Evolutionary conservation across 2,888 invertebrate species (phyloP), one percentile per base, ranked within the genome.

Genomic region (Cryptus viduatorius): DNA sequence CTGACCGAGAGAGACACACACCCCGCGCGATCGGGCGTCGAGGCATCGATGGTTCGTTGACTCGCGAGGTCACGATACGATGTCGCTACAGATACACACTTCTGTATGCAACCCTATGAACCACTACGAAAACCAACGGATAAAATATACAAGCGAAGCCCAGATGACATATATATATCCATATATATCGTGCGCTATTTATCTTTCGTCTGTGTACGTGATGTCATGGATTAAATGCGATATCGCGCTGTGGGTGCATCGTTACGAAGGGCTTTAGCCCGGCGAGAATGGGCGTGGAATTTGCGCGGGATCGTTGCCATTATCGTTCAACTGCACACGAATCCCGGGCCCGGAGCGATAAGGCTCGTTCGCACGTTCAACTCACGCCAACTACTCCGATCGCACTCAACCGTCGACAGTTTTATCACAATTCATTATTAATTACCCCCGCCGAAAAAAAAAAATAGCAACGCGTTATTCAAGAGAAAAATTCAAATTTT

Each of bases 201-300:
- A 19, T 67, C 44, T 44, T 67, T 24, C 44, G 19, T 37, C 16
- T 67, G 56, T 61, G 29, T 31, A 68, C 16, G 78, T 19, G 59
- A 29, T 59, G 29, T 77, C n/a, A n/a, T 19, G 19, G 50, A 67
- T 67, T 67, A n/a, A 77, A 53, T 16, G 68, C 19, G 64, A 81
- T 84, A 82, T 65, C 78, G 61, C 48, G 12, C 48, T 8, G 24
- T 48, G 24, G 81, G 78, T 78, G 80, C 78, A 81, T 81, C 78
- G 81, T 81, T 72, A 67, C 61, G 61, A 81, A 69, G 73, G 78
- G 84, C 84, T 82, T 81, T 75, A 79, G 84, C 82, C 84, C 84
- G 79, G 82, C 84, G 82, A 84, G 84, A 82, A 84, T 84, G 84
- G 84, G 84, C 84, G 84, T 84, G 84, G 84, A 84, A 84, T 84